Evolutionary conservation across 2,888 invertebrate genomes (phyloP), one percentile per base, ranked within the genome.

Genomic region (Oegoconia quadripuncta): DNA sequence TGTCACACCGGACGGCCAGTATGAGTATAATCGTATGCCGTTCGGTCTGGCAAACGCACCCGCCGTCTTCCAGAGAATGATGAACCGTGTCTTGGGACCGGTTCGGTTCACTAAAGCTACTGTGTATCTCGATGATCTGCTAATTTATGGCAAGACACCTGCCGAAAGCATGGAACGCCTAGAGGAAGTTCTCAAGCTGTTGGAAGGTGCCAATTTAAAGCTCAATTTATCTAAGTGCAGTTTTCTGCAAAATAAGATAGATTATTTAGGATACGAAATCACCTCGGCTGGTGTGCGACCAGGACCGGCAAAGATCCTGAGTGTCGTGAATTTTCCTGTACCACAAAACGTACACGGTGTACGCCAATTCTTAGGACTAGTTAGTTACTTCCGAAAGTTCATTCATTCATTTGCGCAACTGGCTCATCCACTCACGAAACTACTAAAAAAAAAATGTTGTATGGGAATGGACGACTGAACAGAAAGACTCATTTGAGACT

Each of bases 301-400:
- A 6, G 14, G 13, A 12, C 12, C 3, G 3, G 3, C 12, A 1
- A 66, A 66, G 45, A 49, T 57, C 3, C 18, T 38, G 3, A 55
- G 62, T 2, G 52, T 74, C 0, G 3, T 30, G 17, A 33, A 63
- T 13, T 62, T 63, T 36, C 55, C 56, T n/a, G 30, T 15, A 9
- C 71, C 74, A 1, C 34, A 25, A 34, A 58, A 55, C 39, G 36
- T 50, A 1, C 55, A 59, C 13, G 44, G 49, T 14, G 39, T 64
- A 1, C 46, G 61, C 8, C 58, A 62, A 32, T 69, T 71, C 40
- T 9, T 64, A 3, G 64, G 63, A 0, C 41, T 65, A 1, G 48
- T 48, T 0, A 42, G 55, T 4, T 64, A 53, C 43, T 64, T 61
- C 34, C 23, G 58, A 8, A 52, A 50, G 42, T 63, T 59, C 28